Base-by-base conservation (phyloP, 2,797 vertebrate species). In the Arctocebus calabarensis region DNA sequence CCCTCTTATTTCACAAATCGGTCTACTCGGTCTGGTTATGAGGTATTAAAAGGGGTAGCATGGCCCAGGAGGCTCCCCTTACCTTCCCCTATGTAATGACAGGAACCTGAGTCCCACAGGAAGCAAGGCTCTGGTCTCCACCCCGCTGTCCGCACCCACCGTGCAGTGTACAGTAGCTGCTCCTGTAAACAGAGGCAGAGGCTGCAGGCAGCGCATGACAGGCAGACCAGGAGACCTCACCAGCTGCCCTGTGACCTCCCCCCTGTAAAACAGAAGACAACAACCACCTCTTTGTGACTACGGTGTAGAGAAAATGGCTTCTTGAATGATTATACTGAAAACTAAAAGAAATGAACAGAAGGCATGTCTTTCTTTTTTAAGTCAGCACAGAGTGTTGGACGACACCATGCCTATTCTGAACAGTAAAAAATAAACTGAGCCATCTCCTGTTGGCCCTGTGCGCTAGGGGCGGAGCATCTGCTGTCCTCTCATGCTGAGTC, bases 301-400 rank as follows among this genome's bases (percentile, higher is more conserved):
- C 13, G 10, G 23, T 48, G 4, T 61, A 71, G 61, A 64, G 19
- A 64, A 96, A 90, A 70, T 57, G 32, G 29, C 62, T 91, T 71
- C 84, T 73, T 79, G 84, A 55, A 52, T 71, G 61, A 93, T 64
- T 70, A 62, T 74, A 68, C 34, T 29, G 61, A 75, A 70, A 86
- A 86, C n/a, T 59, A 84, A 55, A 2, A 79, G n/a, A 85, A 90
- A 93, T 59, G 66, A 66, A 77, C 48, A 74, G 52, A 85, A 89
- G n/a, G 32, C 34, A n/a, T 8, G 25, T 25, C 23, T 77, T 81
- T 82, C 82, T 66, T 85, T 59, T 81, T 61, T 5, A 16, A 90
- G 37, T 59, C 37, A 90, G 89, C 4, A 48, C 3, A 66, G 34
- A 73, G 37, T 4, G n/a, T 32, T 45, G 81, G 32, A 88, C 32